phyloP scores from a whole-genome alignment of 37 sponge, comb jelly and placozoan genomes.

The Ephydatia muelleri region DNA sequence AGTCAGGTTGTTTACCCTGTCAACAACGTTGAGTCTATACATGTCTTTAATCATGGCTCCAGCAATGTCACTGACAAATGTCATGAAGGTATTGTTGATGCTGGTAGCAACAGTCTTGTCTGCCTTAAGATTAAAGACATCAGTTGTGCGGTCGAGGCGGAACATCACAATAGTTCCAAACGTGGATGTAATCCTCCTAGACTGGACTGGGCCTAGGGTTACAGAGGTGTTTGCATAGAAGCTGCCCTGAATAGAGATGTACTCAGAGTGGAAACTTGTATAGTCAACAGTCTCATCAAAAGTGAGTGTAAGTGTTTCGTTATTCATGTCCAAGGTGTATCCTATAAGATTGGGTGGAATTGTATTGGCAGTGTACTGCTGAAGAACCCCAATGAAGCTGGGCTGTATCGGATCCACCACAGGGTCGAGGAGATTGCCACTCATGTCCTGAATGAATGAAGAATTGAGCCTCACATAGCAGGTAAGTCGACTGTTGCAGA shows the following conservation, averaged over 20 bases:
- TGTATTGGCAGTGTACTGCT: slow-evolving; percentile 35
- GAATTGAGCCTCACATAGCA: slow-evolving; percentile 63
- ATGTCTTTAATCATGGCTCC: slow-evolving; percentile 52
- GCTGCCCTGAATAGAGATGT: slow-evolving; percentile 68
- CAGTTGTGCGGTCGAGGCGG: slow-evolving; percentile 34
- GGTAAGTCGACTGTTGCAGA: slow-evolving; percentile 50
- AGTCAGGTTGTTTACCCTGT: slow-evolving; percentile 29
- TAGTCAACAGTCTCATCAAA: slow-evolving; percentile 91
- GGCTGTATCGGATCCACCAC: slow-evolving; percentile 22
- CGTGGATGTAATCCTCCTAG: slow-evolving; percentile 30
- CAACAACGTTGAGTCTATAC: slow-evolving; percentile 38
- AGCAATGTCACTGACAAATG: slow-evolving; percentile 8
- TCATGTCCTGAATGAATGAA: slow-evolving; percentile 64
- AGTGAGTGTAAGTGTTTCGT: slow-evolving; percentile 50
- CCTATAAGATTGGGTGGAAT: slow-evolving; percentile 62
- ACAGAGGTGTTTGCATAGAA: slow-evolving; percentile 16
- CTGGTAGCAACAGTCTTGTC: slow-evolving; percentile 61
- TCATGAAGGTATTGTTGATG: slow-evolving; percentile 66
- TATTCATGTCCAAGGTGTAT: slow-evolving; percentile 74
- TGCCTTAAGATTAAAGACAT: slow-evolving; percentile 60
- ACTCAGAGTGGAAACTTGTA: slow-evolving; percentile 54
- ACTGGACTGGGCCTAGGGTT: slow-evolving; percentile 24
- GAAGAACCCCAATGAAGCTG: slow-evolving; percentile 6
- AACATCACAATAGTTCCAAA: slow-evolving; percentile 56
- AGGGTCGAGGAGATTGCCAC: slow-evolving; percentile 27